Percentiles rank a stretch among this genome's conserved stretches.
Conservation (phyloP, 2,113 vertebrate genomes). For the Trogon melanurus region DNA sequence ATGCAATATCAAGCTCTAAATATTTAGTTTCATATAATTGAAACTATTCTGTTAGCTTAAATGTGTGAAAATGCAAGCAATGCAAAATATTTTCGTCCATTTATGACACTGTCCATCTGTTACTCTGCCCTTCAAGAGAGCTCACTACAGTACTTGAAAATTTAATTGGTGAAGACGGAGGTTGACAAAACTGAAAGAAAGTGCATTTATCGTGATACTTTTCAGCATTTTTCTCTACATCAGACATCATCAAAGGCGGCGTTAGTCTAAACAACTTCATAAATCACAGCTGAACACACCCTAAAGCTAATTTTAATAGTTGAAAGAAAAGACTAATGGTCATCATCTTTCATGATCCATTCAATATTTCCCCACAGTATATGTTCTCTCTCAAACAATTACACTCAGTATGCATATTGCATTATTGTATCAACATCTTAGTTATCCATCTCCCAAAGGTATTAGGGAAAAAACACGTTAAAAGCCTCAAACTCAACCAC, state of each 20-base stretch:
- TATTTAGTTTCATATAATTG: neutral
- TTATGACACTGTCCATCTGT: slow-evolving; percentile 32
- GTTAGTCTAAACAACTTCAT: slow-evolving; percentile 87
- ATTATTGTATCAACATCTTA: slow-evolving; percentile 81
- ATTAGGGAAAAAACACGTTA: slow-evolving; percentile 79
- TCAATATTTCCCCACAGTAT: slow-evolving; percentile 86
- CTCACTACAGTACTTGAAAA: slow-evolving; percentile 6
- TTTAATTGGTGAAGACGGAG: slow-evolving; percentile 66
- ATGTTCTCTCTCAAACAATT: slow-evolving; percentile 83
- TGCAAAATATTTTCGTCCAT: neutral
- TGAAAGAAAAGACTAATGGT: slow-evolving; percentile 77
- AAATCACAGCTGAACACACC: slow-evolving; percentile 77
- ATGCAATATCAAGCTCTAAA: neutral
- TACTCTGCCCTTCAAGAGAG: slow-evolving; percentile 30
- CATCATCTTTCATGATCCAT: slow-evolving; percentile 83
- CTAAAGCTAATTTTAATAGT: slow-evolving; percentile 79
- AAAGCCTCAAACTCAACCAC: slow-evolving; percentile 81
- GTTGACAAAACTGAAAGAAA: slow-evolving; percentile 66
- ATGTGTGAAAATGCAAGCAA: slow-evolving; percentile 14
- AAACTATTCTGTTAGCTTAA: neutral
- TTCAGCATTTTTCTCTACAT: slow-evolving; percentile 77
- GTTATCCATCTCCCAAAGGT: slow-evolving; percentile 80
- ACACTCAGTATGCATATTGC: slow-evolving; percentile 81
- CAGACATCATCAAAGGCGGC: slow-evolving; percentile 81
- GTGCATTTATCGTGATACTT: slow-evolving; percentile 77